Conservation (phyloP, 2,797 vertebrate species). For the Sebastolobus altivelis region DNA sequence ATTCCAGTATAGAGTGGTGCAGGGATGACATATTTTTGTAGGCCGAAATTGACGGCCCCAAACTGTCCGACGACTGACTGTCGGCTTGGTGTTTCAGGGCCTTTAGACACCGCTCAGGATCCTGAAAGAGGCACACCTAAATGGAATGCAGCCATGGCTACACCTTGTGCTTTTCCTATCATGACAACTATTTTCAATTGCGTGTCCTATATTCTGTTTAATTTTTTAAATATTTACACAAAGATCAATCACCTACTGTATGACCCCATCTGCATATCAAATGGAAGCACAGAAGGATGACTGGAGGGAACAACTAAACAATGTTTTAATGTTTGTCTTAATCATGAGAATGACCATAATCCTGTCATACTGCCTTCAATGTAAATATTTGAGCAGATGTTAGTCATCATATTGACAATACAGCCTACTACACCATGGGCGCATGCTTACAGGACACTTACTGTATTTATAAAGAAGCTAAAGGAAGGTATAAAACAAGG, state of each 20-base stretch:
- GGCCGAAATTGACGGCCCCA: no score
- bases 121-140: background rate
- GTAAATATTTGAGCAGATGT: constrained; percentile 20
- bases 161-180: background rate
- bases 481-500: background rate
- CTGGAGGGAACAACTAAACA: background rate
- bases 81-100: no score
- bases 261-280: background rate
- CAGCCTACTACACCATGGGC: background rate
- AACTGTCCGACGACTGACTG: no score
- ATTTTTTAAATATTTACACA: background rate
- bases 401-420: background rate
- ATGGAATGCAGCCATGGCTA: background rate
- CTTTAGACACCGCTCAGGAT: background rate
- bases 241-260: no score
- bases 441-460: background rate
- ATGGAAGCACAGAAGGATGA: background rate
- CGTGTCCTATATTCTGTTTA: background rate
- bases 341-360: background rate
- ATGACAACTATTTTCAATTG: background rate
- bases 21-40: no score
- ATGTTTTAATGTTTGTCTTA: background rate
- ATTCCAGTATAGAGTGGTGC: no score
- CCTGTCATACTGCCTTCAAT: background rate
- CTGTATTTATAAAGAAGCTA: background rate